Base-by-base conservation (phyloP, 2,888 invertebrate species). In the Deilephila porcellus region DNA sequence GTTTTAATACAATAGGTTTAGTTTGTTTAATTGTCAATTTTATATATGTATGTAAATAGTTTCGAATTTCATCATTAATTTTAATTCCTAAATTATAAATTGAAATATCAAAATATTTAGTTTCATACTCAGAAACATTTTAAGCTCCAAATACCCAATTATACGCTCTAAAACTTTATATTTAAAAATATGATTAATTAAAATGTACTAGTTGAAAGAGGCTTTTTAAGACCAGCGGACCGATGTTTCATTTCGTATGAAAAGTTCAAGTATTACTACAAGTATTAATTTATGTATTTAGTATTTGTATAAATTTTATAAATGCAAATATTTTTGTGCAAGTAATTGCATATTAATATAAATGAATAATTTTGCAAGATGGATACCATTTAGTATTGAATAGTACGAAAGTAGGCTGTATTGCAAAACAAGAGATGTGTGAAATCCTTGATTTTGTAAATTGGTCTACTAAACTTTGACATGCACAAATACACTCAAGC, bases 271-370 rank as follows among this genome's bases (percentile, higher is more conserved):
- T 3, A 0, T 14, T 60, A 29, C 0, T 14, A 4, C 14, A 25
- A 29, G 17, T 3, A 0, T 14, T 60, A 17, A 29, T 60, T 29
- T 60, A 60, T 29, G 60, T 14, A 62, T 32, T 32, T 17, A 32
- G 29, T 25, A 25, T 32, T 32, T 32, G 32, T 32, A 5, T 8
- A 3, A 62, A 29, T 25, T 25, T 25, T 5, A 60, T 11, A 20
- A 62, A 29, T 29, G 8, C 19, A 34, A 63, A 63, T 63, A 5
- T 32, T 11, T 64, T 67, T 45, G 34, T 25, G 64, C 64, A 67
- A 67, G 5, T 14, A 67, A 25, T 25, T 45, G 20, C 17, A 25
- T 45, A 52, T 67, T 45, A 67, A 67, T 67, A 67, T 67, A 52
- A 14, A 52, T 67, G 4, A 45, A 45, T 5, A 5, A n/a, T 34